Base-by-base conservation (phyloP, 2,113 vertebrate species). In the Corydoras sp. region DNA sequence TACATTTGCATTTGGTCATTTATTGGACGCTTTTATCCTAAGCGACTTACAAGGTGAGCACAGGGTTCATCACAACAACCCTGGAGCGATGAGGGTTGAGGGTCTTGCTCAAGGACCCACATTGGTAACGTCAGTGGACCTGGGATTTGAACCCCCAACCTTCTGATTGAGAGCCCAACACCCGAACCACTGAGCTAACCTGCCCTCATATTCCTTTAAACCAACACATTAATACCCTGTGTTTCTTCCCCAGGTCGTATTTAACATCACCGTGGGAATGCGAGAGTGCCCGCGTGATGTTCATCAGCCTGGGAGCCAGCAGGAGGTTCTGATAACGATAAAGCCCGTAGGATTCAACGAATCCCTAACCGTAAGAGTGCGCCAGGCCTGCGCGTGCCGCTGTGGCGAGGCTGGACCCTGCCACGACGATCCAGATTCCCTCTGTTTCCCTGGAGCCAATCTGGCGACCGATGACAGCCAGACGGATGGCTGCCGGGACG, bases 271-370 rank as follows among this genome's bases (percentile, higher is more conserved):
- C 0, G 54, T 98, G 67, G 88, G 88, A 72, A 91, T 94, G 90
- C 87, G 73, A 76, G 87, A 80, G 61, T 99, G 94, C 73, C 86
- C 90, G 31, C 54, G 74, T 58, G 76, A 81, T 3, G 69, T 88
- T 29, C 83, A 83, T 59, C 77, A 82, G 71, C 72, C 81, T n/a
- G 82, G 84, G 71, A 89, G 3, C 10, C 35, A 62, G 35, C 65
- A 88, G 80, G 90, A 90, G 72, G 88, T 88, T 30, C 85, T 85
- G 10, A 86, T 91, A 49, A 15, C 82, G 43, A 86, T 98, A 72
- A 94, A 85, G 70, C 93, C 95, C 2, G 91, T 99, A 81, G 97
- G 97, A 80, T 99, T 96, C 88, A 99, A 98, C 77, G 96, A 99
- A 88, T 93, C 94, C 30, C 79, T 90, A 5, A 82, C 85, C 3